These are phyloP conservation scores for Dicaeum eximium DNA, from an alignment of 2,113 vertebrate species.

Conservation along the genomic window DNA sequence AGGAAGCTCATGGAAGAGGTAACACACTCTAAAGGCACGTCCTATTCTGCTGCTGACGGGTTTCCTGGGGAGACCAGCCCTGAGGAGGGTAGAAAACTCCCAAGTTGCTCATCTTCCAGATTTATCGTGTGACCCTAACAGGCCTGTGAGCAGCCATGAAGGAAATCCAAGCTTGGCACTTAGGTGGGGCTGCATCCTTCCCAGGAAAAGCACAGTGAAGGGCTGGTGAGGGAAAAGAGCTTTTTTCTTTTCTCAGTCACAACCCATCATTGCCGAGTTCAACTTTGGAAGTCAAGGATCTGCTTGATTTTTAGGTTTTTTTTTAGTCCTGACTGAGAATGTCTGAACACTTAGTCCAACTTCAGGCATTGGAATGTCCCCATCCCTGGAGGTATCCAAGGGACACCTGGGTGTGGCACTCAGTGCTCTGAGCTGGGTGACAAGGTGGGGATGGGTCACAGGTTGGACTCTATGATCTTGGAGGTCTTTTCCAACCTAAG, in stretches of 20 bases:
- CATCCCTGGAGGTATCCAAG: not conserved
- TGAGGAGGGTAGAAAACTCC: not conserved
- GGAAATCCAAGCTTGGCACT: not conserved
- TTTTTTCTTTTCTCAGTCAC: not conserved
- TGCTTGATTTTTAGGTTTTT: not conserved
- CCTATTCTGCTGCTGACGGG: not conserved
- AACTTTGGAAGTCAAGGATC: not conserved
- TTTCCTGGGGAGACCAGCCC: not conserved
- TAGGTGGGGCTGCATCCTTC: constrained; percentile 6
- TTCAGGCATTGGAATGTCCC: not conserved
- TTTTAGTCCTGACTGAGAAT: not conserved
- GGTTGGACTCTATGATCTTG: not conserved
- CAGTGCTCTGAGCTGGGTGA: not conserved
- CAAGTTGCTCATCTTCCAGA: not conserved
- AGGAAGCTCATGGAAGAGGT: not conserved
- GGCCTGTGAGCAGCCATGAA: not conserved
- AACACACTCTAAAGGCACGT: not conserved
- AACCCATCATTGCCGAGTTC: not conserved
- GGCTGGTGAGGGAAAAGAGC: not conserved
- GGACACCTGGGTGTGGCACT: not conserved
- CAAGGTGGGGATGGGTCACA: no score
- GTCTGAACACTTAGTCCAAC: not conserved
- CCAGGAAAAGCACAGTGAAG: not conserved
- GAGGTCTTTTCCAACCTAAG: not conserved
- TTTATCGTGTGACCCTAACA: not conserved